Conservation (phyloP, 2,113 vertebrate species). For the Callipepla squamata region DNA sequence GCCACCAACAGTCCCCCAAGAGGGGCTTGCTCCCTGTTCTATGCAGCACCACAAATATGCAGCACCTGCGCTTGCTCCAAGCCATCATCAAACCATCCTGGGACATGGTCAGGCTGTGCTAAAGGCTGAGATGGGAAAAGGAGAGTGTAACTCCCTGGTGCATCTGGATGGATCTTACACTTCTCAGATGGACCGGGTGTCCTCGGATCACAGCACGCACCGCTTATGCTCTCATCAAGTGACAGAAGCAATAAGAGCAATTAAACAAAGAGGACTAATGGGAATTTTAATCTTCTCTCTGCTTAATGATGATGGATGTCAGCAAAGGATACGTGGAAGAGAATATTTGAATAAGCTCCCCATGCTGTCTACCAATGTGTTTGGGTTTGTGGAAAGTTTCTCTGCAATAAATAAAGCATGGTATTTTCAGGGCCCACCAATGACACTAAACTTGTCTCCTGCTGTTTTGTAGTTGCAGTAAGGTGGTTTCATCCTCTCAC, state of each 20-base stretch:
- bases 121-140: neutral
- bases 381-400: neutral
- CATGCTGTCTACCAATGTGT: neutral
- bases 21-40: neutral
- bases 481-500: neutral
- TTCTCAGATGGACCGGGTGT: neutral
- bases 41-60: neutral
- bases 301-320: constrained; percentile 38
- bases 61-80: neutral
- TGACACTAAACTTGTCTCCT: neutral
- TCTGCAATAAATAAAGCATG: neutral
- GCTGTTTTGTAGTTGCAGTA: neutral
- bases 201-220: neutral
- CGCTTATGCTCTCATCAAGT: neutral
- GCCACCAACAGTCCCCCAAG: neutral
- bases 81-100: neutral
- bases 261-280: constrained; percentile 17
- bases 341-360: neutral
- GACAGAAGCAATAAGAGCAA: neutral
- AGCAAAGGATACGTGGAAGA: neutral
- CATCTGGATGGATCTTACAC: neutral
- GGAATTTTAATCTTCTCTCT: constrained; percentile 19
- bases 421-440: neutral
- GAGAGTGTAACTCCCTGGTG: rapidly evolving
- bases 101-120: neutral